Percentiles rank a stretch among this genome's conserved stretches.
Conservation (phyloP, 2,888 invertebrate species). For the Augochlorella aurata region DNA sequence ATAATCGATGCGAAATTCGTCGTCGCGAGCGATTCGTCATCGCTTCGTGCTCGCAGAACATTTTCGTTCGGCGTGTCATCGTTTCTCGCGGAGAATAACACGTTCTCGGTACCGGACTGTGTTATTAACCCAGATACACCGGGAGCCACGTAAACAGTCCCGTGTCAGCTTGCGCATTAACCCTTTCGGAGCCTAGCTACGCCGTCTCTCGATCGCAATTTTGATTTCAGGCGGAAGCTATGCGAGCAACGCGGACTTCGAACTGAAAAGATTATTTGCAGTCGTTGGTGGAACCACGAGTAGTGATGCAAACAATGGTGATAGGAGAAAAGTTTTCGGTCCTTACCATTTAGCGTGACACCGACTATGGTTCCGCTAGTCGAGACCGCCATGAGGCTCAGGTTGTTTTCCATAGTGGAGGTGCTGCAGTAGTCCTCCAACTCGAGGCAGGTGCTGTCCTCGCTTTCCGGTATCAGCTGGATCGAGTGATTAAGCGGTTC, state of each 20-base stretch:
- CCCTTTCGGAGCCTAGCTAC: not conserved
- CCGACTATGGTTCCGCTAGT: constrained; percentile 84
- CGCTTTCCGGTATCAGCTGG: constrained; percentile 84
- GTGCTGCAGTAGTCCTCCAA: constrained; percentile 85
- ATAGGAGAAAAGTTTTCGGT: not conserved
- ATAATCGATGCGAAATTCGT: not conserved
- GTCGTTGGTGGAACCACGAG: too few species aligned
- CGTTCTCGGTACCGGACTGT: constrained; percentile 17
- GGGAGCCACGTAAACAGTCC: constrained; percentile 21
- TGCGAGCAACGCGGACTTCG: not conserved
- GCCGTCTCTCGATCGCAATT: not conserved
- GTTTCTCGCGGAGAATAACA: constrained; percentile 14
- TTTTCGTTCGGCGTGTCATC: constrained; percentile 15
- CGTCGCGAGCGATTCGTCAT: not conserved
- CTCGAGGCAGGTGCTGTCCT: constrained; percentile 85
- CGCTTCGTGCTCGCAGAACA: constrained; percentile 23
- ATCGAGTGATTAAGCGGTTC: constrained; percentile 87
- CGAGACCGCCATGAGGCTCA: constrained; percentile 86
- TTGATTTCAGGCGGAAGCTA: not conserved
- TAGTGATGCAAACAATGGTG: not conserved
- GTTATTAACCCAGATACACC: constrained; percentile 45
- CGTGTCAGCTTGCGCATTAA: constrained; percentile 2
- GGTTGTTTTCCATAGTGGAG: constrained; percentile 84
- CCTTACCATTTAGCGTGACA: constrained; percentile 83
- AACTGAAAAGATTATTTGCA: too few species aligned